phyloP scores from a whole-genome alignment of 2,113 vertebrate species.

The Sylvietta virens region DNA sequence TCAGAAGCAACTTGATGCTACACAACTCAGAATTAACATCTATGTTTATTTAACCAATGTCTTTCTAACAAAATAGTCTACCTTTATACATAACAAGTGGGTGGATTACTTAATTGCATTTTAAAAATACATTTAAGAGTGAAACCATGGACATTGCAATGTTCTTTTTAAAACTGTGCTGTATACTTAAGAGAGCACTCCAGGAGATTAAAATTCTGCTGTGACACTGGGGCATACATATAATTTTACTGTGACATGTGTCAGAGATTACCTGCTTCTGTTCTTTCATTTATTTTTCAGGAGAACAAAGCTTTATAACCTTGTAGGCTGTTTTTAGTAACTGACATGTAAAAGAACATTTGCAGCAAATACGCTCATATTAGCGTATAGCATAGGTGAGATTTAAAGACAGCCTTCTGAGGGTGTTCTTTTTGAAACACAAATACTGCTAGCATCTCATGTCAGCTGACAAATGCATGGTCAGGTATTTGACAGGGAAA shows the following conservation, averaged over 20 bases:
- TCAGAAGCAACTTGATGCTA: not conserved
- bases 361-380: not conserved
- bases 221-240: not conserved
- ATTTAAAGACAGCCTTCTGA: not conserved
- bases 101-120: not conserved
- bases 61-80: not conserved
- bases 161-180: not conserved
- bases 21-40: not conserved
- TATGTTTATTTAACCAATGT: not conserved
- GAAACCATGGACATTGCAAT: not conserved
- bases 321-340: slow-evolving; percentile 12
- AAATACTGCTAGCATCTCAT: not conserved
- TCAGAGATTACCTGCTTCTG: slow-evolving; percentile 33
- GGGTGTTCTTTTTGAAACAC: not conserved
- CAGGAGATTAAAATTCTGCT: not conserved
- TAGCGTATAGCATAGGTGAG: not conserved
- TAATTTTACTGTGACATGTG: slow-evolving; percentile 14
- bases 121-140: not conserved
- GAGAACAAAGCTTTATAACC: not conserved
- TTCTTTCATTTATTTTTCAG: slow-evolving; percentile 25
- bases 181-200: not conserved
- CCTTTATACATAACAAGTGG: not conserved
- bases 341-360: not conserved
- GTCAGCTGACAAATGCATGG: not conserved
- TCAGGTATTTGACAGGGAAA: not conserved